A percentile compares a stretch with the other conserved stretches of the same genome.
These are phyloP conservation scores for Tetranychus truncatus DNA, from an alignment of 2,888 invertebrate genomes.

Conservation along the genomic window DNA sequence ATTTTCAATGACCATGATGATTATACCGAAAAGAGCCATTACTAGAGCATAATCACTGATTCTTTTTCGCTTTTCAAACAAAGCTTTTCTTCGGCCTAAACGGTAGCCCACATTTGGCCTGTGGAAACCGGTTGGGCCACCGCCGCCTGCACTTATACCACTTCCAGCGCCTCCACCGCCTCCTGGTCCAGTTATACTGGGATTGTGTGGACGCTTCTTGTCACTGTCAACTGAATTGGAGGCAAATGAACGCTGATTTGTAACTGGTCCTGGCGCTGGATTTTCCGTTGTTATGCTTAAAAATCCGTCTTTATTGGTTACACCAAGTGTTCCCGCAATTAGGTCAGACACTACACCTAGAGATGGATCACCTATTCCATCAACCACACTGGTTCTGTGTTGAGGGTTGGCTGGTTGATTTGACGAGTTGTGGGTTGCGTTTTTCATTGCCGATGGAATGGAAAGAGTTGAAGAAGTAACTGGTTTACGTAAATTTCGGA, in stretches of 20 bases:
- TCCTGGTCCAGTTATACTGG: neutral
- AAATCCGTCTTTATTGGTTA: neutral
- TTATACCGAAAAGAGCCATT: slow-evolving; percentile 98
- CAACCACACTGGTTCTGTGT: slow-evolving; percentile 8
- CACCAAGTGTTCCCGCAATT: neutral
- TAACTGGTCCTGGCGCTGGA: slow-evolving; percentile 55
- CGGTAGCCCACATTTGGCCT: slow-evolving; percentile 93
- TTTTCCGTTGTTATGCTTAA: slow-evolving; percentile 77
- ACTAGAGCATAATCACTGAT: slow-evolving; percentile 98
- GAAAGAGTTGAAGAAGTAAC: slow-evolving; percentile 66
- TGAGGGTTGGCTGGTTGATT: slow-evolving; percentile 10
- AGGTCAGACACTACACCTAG: neutral
- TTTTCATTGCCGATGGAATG: slow-evolving; percentile 62
- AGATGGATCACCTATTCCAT: slow-evolving; percentile 18
- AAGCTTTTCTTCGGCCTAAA: slow-evolving; percentile 86
- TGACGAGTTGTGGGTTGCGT: neutral
- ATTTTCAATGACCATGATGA: slow-evolving; percentile 97
- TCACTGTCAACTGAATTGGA: slow-evolving; percentile 21
- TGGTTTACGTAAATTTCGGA: slow-evolving; percentile 74
- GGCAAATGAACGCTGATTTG: slow-evolving; percentile 24
- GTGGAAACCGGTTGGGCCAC: slow-evolving; percentile 24
- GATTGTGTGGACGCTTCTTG: slow-evolving; percentile 9
- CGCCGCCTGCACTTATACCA: neutral
- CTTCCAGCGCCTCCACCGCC: neutral
- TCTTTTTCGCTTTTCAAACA: slow-evolving; percentile 93